Base-by-base conservation (phyloP, 2,797 vertebrate species). In the Orientallactaga sibirica region DNA sequence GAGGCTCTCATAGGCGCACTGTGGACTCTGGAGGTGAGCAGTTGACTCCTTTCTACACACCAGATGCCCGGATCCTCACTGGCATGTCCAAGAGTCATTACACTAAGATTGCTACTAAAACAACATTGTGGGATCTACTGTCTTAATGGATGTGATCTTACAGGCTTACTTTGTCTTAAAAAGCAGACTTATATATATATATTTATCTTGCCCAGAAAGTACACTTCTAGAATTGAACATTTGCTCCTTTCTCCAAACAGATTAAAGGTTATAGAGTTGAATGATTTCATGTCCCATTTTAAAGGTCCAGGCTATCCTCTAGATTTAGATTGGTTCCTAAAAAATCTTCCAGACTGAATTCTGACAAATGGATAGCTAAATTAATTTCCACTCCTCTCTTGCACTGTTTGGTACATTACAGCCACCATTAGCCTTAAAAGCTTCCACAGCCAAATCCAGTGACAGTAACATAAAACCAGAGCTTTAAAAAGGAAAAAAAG, bases 371-470 rank as follows among this genome's bases (percentile, higher is more conserved):
- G 96, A 86, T 90, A 83, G 86, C 95, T 96, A 95, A 97, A 97
- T 97, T 96, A 96, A 96, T 96, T 96, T 94, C 96, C 94, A 73
- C 93, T 90, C 55, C 41, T 94, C 74, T 76, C 93, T 92, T 88
- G 76, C 81, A 78, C 88, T 89, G 80, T 84, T 95, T 85, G 86
- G 92, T 92, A 73, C 90, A 76, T 96, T 80, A 48, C 55, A 96
- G 89, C 90, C 93, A 92, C 92, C 91, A 96, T 97, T 97, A 97
- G 92, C 96, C 92, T 97, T 97, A 96, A 97, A 96, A 97, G 95
- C 96, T 92, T 95, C 95, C 88, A 33, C 76, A 80, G 66, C 90
- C 93, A 83, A 97, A 94, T 94, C 88, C 66, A 76, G 27, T 84
- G 91, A 97, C 84, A 92, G 84, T 68, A 86, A 83, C 86, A 75